Conservation (phyloP, 1,140 invertebrate genomes). For the Rhopalosiphum maidis region DNA sequence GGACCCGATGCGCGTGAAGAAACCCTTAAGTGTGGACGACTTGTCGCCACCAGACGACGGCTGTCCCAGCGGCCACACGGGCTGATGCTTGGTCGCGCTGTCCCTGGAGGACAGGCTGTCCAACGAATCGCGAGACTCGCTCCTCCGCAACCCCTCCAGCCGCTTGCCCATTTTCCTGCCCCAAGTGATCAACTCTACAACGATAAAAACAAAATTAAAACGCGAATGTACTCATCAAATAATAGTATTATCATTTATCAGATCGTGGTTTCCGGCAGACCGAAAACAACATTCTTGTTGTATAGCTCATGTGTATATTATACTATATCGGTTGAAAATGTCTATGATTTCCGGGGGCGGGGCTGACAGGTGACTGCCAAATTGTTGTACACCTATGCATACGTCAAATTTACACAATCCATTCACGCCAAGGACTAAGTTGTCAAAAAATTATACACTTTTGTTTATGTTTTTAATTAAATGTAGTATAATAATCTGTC, state of each 20-base stretch:
- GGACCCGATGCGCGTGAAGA: slow-evolving; percentile 77
- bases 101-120: slow-evolving; percentile 61
- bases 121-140: slow-evolving; percentile 69
- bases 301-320: background rate
- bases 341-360: background rate
- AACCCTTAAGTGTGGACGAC: slow-evolving; percentile 70
- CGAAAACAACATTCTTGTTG: background rate
- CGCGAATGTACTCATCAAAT: background rate
- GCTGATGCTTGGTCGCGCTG: slow-evolving; percentile 62
- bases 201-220: slow-evolving; percentile 26
- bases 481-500: background rate
- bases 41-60: slow-evolving; percentile 62
- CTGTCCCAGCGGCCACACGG: slow-evolving; percentile 17
- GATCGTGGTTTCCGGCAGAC: background rate
- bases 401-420: background rate
- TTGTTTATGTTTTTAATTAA: background rate
- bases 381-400: background rate
- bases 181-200: slow-evolving; percentile 78
- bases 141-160: slow-evolving; percentile 75
- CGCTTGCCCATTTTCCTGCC: slow-evolving; percentile 80
- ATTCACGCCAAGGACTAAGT: background rate
- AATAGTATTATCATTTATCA: background rate
- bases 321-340: background rate
- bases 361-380: background rate
- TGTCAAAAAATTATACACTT: background rate